Base-by-base conservation (phyloP, 2,888 invertebrate genomes). In the Acronicta alni region DNA sequence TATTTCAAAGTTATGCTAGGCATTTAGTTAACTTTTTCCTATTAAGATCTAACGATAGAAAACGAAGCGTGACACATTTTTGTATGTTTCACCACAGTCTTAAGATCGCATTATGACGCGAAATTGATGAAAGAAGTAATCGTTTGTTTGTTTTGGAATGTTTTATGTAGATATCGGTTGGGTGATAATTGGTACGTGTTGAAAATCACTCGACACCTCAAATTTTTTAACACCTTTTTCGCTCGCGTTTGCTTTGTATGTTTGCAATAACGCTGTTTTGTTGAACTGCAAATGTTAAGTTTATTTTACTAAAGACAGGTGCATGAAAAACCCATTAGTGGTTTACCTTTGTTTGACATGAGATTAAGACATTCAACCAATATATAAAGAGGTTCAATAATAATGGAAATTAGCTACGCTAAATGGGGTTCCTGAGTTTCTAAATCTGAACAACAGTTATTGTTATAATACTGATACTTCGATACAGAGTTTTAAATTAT, bases 121-220 rank as follows among this genome's bases (percentile, higher is more conserved):
- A 67, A 58, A 42, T 62, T 75, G 60, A 74, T 77, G 72, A 77
- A 83, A 87, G 87, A 90, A 88, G 86, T 86, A 83, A 84, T 80
- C 81, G 81, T 83, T 89, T 86, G 81, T 80, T 76, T 72, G 75
- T 76, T 67, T 69, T 74, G 58, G 74, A 78, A 75, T 77, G 75
- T 81, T 79, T 81, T 82, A 84, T 86, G 86, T 82, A 81, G 86
- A 89, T 92, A 89, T 90, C 89, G 79, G 72, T 56, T 49, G 67
- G 72, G 89, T 90, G 93, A 80, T 94, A 94, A 94, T 93, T 93
- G 89, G 84, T 86, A 88, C 80, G 90, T 91, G 93, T 93, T 86
- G 87, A 87, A 88, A 89, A 83, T 84, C 63, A 83, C 83, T 87
- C 84, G 81, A 67, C 82, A 81, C 80, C 79, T 71, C 53, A 68